These are phyloP conservation scores for Vulpes vulpes DNA, from an alignment of 2,113 vertebrate species.

Conservation along the genomic window DNA sequence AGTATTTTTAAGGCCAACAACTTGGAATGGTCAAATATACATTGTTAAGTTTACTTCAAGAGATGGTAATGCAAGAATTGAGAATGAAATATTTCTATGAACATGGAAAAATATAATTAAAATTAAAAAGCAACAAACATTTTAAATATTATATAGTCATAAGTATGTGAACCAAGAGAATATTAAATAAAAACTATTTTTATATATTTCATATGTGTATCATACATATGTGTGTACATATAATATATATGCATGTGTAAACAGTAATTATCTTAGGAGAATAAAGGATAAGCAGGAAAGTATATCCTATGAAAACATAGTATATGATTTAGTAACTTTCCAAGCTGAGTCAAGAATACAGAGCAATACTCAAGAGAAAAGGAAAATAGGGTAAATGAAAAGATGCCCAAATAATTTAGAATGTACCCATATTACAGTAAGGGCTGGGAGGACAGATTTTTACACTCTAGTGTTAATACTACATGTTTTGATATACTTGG, in stretches of 20 bases:
- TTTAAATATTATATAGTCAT: constrained; percentile 3
- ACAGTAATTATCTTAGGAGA: constrained; percentile 31
- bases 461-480: background rate
- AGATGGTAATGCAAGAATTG: constrained; percentile 29
- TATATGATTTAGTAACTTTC: constrained; percentile 19
- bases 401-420: constrained; percentile 41
- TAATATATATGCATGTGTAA: background rate
- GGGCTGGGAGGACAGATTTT: background rate
- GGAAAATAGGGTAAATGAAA: background rate
- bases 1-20: background rate
- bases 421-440: background rate
- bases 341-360: constrained; percentile 32
- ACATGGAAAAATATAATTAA: constrained; percentile 44
- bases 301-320: background rate
- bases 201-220: background rate
- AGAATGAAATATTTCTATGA: constrained; percentile 57
- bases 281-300: background rate
- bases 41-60: background rate
- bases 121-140: constrained; percentile 8
- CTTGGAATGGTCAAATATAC: background rate
- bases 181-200: constrained; percentile 46
- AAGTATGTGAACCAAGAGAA: constrained; percentile 37
- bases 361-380: background rate
- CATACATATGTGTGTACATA: background rate
- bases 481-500: background rate